Evolutionary conservation across 2,113 vertebrate genomes (phyloP).

Genomic region (Suricata suricatta): DNA sequence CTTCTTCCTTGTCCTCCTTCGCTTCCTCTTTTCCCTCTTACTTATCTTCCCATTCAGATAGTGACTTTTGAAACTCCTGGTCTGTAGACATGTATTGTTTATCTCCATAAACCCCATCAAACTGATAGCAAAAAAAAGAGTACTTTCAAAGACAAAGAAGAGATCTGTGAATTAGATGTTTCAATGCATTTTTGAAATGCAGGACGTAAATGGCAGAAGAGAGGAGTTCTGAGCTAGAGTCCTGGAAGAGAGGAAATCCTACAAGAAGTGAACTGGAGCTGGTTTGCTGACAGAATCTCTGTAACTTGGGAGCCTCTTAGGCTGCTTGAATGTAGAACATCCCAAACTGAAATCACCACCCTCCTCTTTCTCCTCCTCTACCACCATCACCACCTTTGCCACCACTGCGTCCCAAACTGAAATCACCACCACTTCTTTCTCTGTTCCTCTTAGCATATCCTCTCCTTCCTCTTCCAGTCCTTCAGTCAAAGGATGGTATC

Average conservation of each 20-base stretch:
- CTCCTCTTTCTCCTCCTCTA: not conserved
- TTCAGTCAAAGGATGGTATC: not conserved
- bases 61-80: not conserved
- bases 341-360: not conserved
- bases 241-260: not conserved
- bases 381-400: not conserved
- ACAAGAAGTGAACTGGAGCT: not conserved
- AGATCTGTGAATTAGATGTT: not conserved
- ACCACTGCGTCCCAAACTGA: too few species aligned
- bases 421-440: not conserved
- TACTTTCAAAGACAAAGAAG: conserved; percentile 32
- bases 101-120: not conserved
- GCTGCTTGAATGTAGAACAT: not conserved
- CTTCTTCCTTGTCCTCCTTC: too few species aligned
- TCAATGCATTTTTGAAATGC: not conserved
- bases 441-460: not conserved
- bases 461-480: not conserved
- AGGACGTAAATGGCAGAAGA: not conserved
- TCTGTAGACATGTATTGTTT: not conserved
- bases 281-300: not conserved
- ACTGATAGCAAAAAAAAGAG: not conserved
- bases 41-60: not conserved
- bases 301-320: not conserved
- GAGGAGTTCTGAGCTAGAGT: not conserved
- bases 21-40: not conserved